Evolutionary conservation across 2,888 invertebrate genomes (phyloP), one percentile per base, ranked within the genome.

Genomic region (Xestia xanthographa): DNA sequence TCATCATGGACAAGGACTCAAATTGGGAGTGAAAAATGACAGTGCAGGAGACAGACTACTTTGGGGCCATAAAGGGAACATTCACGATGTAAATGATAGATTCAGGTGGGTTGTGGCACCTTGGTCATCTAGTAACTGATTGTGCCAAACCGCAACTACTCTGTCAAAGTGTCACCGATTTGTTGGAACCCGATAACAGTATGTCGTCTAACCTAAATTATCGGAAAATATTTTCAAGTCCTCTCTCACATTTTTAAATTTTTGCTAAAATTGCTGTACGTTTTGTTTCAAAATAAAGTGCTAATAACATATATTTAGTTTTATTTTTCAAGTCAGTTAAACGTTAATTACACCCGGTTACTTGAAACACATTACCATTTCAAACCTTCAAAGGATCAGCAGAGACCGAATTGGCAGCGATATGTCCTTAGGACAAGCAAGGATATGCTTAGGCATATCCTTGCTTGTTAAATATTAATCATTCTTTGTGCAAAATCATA

Each of bases 1-100:
- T 41, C 66, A 87, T 56, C 90, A 84, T 65, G 74, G 80, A 14
- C 83, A 88, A 71, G 86, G 87, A n/a, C 69, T 91, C 38, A 91
- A 89, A 71, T 72, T 91, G 56, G 87, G 72, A 66, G 77, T 75
- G 8, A 65, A 48, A 5, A 45, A 56, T 1, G 87, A 90, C 11
- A 11, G 14, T 0, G 66, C 62, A 29, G 84, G 82, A 20, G 88
- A 90, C 50, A 78, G 88, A 45, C 67, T 66, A 12, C 75, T 90
- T 34, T 88, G 87, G 80, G 87, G 89, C 6, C 70, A 87, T 63
- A 78, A 70, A 11, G 83, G 81, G 6, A 48, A 17, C 29, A 38
- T 62, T 34, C 43, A 68, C 26, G 45, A n/a, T 11, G 56, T n/a
- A 1, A 41, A 71, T 22, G 17, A 71, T 26, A 67, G 71, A 38